Base-by-base conservation (phyloP, 1,140 invertebrate genomes). In the Hyposmocoma kahamanoa region DNA sequence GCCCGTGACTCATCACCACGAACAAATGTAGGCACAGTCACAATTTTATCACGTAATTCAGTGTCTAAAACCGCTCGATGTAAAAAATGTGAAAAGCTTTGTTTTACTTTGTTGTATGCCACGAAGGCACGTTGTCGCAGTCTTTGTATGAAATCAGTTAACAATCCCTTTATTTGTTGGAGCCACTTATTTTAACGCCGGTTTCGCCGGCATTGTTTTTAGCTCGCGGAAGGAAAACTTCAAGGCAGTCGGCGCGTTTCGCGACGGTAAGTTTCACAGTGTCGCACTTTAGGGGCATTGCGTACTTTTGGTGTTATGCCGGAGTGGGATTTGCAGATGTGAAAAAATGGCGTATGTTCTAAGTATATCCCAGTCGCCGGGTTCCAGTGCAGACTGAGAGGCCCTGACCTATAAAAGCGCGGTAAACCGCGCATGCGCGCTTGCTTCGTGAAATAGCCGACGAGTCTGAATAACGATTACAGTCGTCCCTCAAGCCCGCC, bases 381-480 rank as follows among this genome's bases (percentile, higher is more conserved):
- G 41, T 63, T 62, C 67, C 67, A 65, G 69, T 72, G 57, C 72
- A 73, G 69, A 73, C 72, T 76, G 75, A 51, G 65, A 69, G 67
- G 62, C 80, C 80, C 61, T 78, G 78, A 80, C 80, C 78, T 63
- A 75, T 69, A 68, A 76, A 76, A 50, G 22, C 63, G 60, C 62
- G 47, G 53, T 54, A 50, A 59, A 51, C 54, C 67, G 54, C 74
- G 78, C 80, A 77, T 80, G 80, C 80, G 80, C 72, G 60, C 41
- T 55, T 47, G 62, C 64, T 61, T 67, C 67, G 59, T 64, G 70
- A 36, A 71, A 74, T 63, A 63, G 50, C 53, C 52, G 69, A 67
- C 66, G 64, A 64, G 67, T 68, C 64, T 70, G 68, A 74, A 71
- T 80, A 82, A 82, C 81, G 81, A 84, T 82, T 77, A 72, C 64